Percentiles rank a stretch among this genome's conserved stretches.
These are phyloP conservation scores for Xylota segnis DNA, from an alignment of 2,888 invertebrate species.

Conservation along the genomic window DNA sequence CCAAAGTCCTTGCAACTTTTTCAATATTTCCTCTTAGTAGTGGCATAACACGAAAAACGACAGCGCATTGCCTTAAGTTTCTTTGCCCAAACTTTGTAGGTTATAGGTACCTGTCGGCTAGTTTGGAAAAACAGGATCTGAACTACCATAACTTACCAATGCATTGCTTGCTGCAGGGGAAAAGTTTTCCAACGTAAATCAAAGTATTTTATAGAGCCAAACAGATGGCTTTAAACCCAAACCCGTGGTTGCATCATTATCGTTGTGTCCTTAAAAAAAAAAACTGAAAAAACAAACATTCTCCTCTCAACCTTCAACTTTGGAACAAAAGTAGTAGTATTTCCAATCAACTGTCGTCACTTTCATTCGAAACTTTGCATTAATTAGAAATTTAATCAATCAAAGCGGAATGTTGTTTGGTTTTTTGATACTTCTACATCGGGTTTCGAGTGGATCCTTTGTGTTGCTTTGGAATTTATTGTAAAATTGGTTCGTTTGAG, in stretches of 20 bases:
- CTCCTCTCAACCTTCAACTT: no score
- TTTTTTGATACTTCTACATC: no score
- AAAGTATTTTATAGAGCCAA: not conserved
- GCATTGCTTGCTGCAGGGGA: not conserved
- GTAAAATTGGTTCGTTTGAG: not conserved
- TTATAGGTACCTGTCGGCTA: not conserved
- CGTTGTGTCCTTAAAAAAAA: not conserved
- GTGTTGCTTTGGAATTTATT: not conserved
- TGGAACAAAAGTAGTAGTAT: not conserved
- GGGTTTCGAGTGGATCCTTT: not conserved
- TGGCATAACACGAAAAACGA: not conserved
- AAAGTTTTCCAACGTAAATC: constrained; percentile 3
- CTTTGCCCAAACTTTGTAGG: not conserved
- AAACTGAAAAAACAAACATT: not conserved
- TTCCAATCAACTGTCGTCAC: not conserved
- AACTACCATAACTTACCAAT: not conserved
- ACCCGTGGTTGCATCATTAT: not conserved
- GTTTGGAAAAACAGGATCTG: not conserved
- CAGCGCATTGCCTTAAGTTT: not conserved
- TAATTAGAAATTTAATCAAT: constrained; percentile 5
- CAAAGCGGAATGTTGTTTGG: not conserved
- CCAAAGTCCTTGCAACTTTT: not conserved
- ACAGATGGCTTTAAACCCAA: not conserved
- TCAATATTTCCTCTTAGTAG: not conserved
- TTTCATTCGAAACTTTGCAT: not conserved